Evolutionary conservation across 2,797 vertebrate species (phyloP).

Genomic region (Manis javanica): DNA sequence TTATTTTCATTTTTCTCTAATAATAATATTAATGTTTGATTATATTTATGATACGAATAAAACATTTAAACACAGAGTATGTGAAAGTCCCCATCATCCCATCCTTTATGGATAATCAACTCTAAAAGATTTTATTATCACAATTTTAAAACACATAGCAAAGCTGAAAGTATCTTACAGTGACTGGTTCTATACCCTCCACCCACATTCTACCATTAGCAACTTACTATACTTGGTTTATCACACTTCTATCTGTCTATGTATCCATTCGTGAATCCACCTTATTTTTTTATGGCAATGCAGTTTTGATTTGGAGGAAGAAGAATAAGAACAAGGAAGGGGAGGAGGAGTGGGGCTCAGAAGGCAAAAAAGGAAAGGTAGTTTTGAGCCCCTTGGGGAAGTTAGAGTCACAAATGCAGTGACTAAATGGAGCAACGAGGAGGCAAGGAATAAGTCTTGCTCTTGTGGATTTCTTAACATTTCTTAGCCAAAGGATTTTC

Average conservation of each 20-base stretch:
- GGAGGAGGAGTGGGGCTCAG: accelerated
- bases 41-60: neutral
- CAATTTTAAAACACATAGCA: neutral
- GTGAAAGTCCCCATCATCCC: neutral
- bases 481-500: neutral
- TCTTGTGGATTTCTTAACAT: neutral
- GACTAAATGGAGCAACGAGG: neutral
- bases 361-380: neutral
- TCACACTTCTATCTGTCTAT: neutral
- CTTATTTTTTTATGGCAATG: neutral
- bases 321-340: neutral
- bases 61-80: constrained; percentile 10
- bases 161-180: neutral
- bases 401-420: neutral
- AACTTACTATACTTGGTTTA: neutral
- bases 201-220: neutral
- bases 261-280: neutral
- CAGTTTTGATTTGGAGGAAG: neutral
- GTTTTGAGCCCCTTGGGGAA: neutral
- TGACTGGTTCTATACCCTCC: neutral
- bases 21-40: neutral
- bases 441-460: neutral
- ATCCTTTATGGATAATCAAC: neutral
- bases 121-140: neutral
- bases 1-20: constrained; percentile 18